Base-by-base conservation (phyloP, 2,113 vertebrate species). In the Stigmatopora nigra region DNA sequence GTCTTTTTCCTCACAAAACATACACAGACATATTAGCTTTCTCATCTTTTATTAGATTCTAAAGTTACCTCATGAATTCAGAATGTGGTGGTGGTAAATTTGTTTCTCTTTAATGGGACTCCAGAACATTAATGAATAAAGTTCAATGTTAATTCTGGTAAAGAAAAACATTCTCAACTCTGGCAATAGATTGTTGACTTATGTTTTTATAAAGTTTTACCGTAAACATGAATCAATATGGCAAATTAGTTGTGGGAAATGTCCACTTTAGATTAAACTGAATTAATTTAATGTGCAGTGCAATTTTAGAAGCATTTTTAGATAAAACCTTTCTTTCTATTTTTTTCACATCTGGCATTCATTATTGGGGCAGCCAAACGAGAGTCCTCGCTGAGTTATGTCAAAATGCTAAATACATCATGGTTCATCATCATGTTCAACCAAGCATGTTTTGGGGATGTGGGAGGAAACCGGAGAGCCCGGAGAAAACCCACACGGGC, bases 1-100 rank as follows among this genome's bases (percentile, higher is more conserved):
- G 65, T 14, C 71, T 41, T 72, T 74, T 74, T 14, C 6, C 44
- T 75, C 71, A 59, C 63, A 12, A 71, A 66, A 72, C 45, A 61
- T 82, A 73, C 69, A 44, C 49, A 14, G 20, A 63, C 15, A 25
- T 68, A 76, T 63, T 9, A 56, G 14, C n/a, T 61, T 64, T 57
- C 53, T 41, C 51, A 25, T 16, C 7, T 47, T 53, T 51, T 49
- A 41, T 78, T 63, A 61, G 69, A 69, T 51, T 51, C 35, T 75
- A 5, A 56, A 63, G 71, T 77, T 71, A 58, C 68, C 17, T 25
- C 45, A 63, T 35, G 11, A n/a, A 45, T 20, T 62, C 17, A 7
- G 44, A 68, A 61, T 62, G 68, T 7, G 47, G 67, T 7, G 47
- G 67, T 3, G 31, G 63, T 47, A 56, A n/a, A 52, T 65, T 64